These are phyloP conservation scores for Aspiorhynchus laticeps DNA, from an alignment of 2,113 vertebrate species.

Conservation along the genomic window DNA sequence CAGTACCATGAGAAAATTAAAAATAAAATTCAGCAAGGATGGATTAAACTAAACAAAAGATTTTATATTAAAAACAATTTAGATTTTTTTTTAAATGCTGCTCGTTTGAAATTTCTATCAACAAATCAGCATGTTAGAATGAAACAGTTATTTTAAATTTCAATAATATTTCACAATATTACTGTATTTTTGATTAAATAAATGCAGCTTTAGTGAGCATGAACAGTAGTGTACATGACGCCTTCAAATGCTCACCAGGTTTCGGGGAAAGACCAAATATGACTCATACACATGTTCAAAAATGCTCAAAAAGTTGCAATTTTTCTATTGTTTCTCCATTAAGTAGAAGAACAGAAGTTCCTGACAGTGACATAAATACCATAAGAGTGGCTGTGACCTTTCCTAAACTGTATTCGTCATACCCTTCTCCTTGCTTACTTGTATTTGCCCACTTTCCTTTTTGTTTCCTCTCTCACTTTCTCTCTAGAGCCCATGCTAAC, in stretches of 20 bases:
- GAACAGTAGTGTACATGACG: too few relatives aligned
- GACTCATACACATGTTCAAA: neutral
- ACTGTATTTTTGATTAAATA: neutral
- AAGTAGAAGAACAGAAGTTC: neutral
- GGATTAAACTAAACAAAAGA: too few relatives aligned
- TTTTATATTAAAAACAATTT: too few relatives aligned
- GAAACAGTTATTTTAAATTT: neutral
- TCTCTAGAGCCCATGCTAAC: constrained; percentile 25
- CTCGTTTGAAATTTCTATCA: too few relatives aligned
- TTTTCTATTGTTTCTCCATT: neutral
- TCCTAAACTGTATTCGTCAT: constrained; percentile 24
- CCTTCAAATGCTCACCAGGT: neutral
- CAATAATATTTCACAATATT: neutral
- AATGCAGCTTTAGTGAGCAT: too few relatives aligned
- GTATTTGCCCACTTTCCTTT: neutral
- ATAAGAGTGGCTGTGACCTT: neutral
- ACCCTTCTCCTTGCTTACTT: neutral
- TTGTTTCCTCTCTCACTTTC: neutral
- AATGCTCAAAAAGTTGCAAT: neutral
- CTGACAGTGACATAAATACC: neutral
- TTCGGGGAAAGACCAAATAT: neutral
- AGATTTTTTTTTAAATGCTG: too few relatives aligned
- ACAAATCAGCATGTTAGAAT: too few relatives aligned
- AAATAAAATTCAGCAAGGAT: too few relatives aligned
- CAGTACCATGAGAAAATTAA: too few relatives aligned